Conservation (phyloP, 2,888 invertebrate genomes). For the Caenorhabditis sp. region DNA sequence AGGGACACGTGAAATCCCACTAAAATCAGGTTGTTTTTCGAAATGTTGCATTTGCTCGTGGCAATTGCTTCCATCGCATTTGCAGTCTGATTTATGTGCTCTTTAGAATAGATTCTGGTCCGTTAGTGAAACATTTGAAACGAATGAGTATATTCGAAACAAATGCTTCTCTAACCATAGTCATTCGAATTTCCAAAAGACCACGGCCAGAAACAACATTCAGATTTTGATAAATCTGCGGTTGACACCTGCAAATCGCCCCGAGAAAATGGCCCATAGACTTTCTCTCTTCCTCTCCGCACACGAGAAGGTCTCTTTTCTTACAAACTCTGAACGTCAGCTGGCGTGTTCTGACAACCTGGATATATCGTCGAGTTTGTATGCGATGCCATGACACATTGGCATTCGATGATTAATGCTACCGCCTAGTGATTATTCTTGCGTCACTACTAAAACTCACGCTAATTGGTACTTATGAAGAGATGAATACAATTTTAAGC, state of each 20-base stretch:
- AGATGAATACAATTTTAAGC: neutral
- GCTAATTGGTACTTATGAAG: too few relatives aligned
- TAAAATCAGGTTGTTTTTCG: conserved; percentile 29
- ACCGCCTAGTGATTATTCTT: conserved; percentile 41
- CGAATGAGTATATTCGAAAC: conserved; percentile 20
- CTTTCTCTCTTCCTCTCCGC: conserved; percentile 49
- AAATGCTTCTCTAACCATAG: neutral
- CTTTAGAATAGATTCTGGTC: conserved; percentile 7
- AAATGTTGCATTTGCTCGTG: conserved; percentile 48
- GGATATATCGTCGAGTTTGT: conserved; percentile 66
- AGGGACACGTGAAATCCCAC: conserved; percentile 25
- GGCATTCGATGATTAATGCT: conserved; percentile 61
- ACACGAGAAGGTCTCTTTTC: conserved; percentile 57
- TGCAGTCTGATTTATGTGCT: conserved; percentile 59
- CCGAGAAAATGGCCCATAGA: conserved; percentile 61
- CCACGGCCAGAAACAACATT: conserved; percentile 33
- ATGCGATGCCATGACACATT: conserved; percentile 62
- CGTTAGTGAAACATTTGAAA: conserved; percentile 19
- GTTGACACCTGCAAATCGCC: conserved; percentile 66
- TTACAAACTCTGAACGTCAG: conserved; percentile 60
- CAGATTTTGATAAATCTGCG: conserved; percentile 61
- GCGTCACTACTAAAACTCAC: neutral
- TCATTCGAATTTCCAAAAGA: conserved; percentile 15
- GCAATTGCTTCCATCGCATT: conserved; percentile 50
- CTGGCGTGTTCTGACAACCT: conserved; percentile 67